phyloP scores from a whole-genome alignment of 2,113 vertebrate genomes.

The Vidua macroura region DNA sequence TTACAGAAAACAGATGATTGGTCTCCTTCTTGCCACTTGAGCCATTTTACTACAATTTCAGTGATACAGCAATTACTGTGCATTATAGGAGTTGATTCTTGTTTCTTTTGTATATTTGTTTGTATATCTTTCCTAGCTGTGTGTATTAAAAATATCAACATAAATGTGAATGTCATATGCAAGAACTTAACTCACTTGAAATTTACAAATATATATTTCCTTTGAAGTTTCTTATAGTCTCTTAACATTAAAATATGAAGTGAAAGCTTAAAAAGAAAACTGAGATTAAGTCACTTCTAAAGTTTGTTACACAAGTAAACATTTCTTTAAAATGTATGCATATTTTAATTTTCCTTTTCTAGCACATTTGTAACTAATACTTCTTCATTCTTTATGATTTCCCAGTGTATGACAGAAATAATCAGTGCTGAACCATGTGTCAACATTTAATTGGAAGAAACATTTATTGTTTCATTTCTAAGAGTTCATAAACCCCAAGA shows the following conservation, averaged over 20 bases:
- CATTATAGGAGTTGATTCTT: fast-evolving
- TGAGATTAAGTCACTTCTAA: neutral
- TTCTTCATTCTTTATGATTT: slow-evolving; percentile 16
- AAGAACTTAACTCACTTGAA: neutral
- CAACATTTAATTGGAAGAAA: slow-evolving; percentile 44
- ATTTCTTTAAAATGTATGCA: slow-evolving; percentile 26
- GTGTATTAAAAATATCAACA: neutral
- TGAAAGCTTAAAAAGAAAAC: neutral
- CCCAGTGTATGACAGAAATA: slow-evolving; percentile 39
- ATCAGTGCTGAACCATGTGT: slow-evolving; percentile 49
- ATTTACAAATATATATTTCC: neutral
- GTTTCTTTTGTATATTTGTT: neutral
- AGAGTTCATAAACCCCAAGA: slow-evolving; percentile 5
- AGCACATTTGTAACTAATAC: slow-evolving; percentile 8
- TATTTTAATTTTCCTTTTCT: slow-evolving; percentile 44
- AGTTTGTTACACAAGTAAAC: neutral
- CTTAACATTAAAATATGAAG: slow-evolving; percentile 12
- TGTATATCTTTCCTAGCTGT: neutral
- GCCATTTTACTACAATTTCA: neutral
- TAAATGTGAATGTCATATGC: neutral
- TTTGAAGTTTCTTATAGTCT: neutral
- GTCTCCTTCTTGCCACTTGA: neutral
- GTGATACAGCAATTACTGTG: neutral
- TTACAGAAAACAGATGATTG: neutral
- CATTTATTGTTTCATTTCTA: neutral